Conservation (phyloP, 2,797 vertebrate species). For the Parotocinclus haroldoi region DNA sequence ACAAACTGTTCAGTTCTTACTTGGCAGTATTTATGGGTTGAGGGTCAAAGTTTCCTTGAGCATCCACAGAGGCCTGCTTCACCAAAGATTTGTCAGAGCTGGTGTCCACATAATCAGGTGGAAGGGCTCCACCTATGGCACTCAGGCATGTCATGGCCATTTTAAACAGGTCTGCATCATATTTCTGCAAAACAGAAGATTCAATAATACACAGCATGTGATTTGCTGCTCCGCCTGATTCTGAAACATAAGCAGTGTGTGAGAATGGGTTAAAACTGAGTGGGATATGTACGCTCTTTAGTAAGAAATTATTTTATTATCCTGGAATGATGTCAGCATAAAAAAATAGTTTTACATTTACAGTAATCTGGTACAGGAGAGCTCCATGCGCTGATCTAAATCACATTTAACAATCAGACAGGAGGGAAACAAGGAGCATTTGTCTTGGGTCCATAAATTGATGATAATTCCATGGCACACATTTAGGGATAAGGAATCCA, state of each 20-base stretch:
- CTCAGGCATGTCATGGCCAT: constrained; percentile 91
- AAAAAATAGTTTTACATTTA: no score
- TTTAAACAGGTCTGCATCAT: constrained; percentile 92
- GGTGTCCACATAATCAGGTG: constrained; percentile 92
- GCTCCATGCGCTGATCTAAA: no score
- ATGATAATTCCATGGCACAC: neutral
- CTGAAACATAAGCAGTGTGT: constrained; percentile 6
- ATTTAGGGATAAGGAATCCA: neutral
- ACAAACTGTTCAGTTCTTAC: constrained; percentile 69
- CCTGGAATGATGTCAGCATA: constrained; percentile 11
- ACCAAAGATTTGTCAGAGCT: constrained; percentile 81
- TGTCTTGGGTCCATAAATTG: no score
- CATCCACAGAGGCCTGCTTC: constrained; percentile 87
- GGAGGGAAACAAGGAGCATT: no score
- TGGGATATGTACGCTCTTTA: neutral
- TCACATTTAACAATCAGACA: no score
- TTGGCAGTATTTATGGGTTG: constrained; percentile 90
- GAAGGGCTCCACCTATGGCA: constrained; percentile 89
- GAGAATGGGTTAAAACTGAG: neutral
- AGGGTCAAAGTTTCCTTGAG: constrained; percentile 96
- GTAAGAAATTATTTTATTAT: constrained; percentile 25
- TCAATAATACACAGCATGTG: constrained; percentile 52
- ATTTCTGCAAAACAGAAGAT: constrained; percentile 77
- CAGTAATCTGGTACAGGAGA: no score
- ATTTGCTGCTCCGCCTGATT: neutral